Conservation (phyloP, 2,888 invertebrate genomes). For the Endotricha flammealis region DNA sequence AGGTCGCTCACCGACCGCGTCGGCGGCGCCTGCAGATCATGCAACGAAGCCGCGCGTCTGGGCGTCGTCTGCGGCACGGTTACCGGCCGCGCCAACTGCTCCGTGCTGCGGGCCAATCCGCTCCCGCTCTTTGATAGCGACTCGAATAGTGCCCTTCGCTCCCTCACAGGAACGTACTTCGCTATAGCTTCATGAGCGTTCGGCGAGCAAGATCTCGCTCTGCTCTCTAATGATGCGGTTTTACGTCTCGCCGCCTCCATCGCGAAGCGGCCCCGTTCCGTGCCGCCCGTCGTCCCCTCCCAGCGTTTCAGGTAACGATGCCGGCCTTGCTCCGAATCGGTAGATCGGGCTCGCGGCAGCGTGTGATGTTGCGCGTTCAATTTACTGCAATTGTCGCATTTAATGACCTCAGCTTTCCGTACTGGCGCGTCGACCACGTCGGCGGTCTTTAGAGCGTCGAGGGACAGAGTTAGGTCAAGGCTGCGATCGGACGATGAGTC, state of each 20-base stretch:
- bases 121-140: conserved; percentile 81
- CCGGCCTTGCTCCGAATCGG: conserved; percentile 60
- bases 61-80: conserved; percentile 60
- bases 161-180: conserved; percentile 83
- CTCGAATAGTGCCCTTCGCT: conserved; percentile 84
- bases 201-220: conserved; percentile 71
- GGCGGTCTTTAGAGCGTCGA: conserved; percentile 68
- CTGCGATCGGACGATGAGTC: conserved; percentile 78
- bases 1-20: conserved; percentile 81
- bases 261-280: conserved; percentile 57
- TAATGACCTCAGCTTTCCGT: conserved; percentile 62
- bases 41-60: conserved; percentile 81
- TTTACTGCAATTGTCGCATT: conserved; percentile 70
- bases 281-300: conserved; percentile 63
- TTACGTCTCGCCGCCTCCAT: conserved; percentile 66
- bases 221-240: conserved; percentile 57
- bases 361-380: conserved; percentile 64
- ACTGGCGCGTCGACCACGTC: conserved; percentile 63
- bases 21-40: conserved; percentile 78
- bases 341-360: conserved; percentile 59
- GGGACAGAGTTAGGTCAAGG: conserved; percentile 71
- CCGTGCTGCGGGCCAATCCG: conserved; percentile 81
- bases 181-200: conserved; percentile 69
- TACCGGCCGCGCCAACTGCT: conserved; percentile 70
- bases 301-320: conserved; percentile 65